Evolutionary conservation across 2,888 invertebrate genomes (phyloP), one percentile per base, ranked within the genome.

Genomic region (Lordiphosa fenestrarum): DNA sequence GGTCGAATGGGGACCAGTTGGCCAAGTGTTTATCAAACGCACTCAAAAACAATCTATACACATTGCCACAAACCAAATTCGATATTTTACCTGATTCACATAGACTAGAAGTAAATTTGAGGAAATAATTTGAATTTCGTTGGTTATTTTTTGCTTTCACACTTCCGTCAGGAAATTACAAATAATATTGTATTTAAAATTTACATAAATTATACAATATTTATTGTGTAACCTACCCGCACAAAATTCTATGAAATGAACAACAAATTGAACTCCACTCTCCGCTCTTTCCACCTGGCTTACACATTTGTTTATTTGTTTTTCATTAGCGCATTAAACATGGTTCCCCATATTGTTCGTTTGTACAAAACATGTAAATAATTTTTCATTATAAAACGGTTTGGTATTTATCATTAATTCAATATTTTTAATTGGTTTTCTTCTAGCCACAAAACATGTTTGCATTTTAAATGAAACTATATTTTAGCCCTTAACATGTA

Each of bases 371-470:
- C 13, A 23, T 19, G 40, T 47, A 47, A 38, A 38, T 40, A 30
- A 53, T 50, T 46, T 30, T 33, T 15, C 15, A 30, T 44, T 33
- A 30, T 23, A 46, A 47, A 58, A 49, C 59, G 35, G 49, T 53
- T 54, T 59, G 47, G 33, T 38, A 21, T 40, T 46, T 21, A 48
- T 44, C 30, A 44, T 44, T 44, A 44, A 44, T 52, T 21, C 10
- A 50, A 59, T 38, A 46, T 33, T 10, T 44, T 15, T 44, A 44
- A 19, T 42, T 46, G 42, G 44, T 62, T 19, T 52, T 71, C 30
- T 56, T 59, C 48, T 53, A 47, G 70, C 71, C 66, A 62, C 73
- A 62, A 44, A 59, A 73, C 62, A 59, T 73, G 66, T 73, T 62
- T 66, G 66, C 54, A 62, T 71, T 72, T 69, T 54, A 59, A 63